Evolutionary conservation across 2,113 vertebrate genomes (phyloP).

Genomic region (Fulica atra): DNA sequence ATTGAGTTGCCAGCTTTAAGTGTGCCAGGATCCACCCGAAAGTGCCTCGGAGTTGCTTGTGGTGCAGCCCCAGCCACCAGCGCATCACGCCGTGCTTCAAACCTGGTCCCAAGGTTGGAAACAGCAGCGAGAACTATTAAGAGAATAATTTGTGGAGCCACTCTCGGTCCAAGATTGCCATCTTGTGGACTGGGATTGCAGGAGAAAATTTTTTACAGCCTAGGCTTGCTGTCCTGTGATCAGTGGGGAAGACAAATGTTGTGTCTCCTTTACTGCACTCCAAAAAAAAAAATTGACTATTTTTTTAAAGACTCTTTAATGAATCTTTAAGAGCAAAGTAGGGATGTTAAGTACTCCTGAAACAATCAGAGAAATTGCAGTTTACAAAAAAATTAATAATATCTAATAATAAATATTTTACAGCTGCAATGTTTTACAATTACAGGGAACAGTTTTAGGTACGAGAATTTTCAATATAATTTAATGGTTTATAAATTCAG

Average conservation of each 20-base stretch:
- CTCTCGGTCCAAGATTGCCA: constrained; percentile 65
- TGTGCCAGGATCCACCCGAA: background rate
- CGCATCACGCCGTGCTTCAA: background rate
- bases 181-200: constrained; percentile 50
- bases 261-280: background rate
- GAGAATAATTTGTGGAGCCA: background rate
- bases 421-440: background rate
- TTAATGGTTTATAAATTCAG: constrained; percentile 58
- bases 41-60: rapidly evolving
- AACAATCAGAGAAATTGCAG: background rate
- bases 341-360: background rate
- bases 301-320: background rate
- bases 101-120: background rate
- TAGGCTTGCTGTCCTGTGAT: background rate
- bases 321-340: background rate
- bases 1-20: background rate
- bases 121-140: background rate
- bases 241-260: background rate
- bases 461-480: constrained; percentile 19
- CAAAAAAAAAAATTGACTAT: background rate
- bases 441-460: constrained; percentile 10
- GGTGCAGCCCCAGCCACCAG: background rate
- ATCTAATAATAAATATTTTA: constrained; percentile 43
- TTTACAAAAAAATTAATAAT: constrained; percentile 11
- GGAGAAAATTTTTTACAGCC: background rate